Evolutionary conservation across 2,888 invertebrate species (phyloP).

Genomic region (Ectemnius continuus): DNA sequence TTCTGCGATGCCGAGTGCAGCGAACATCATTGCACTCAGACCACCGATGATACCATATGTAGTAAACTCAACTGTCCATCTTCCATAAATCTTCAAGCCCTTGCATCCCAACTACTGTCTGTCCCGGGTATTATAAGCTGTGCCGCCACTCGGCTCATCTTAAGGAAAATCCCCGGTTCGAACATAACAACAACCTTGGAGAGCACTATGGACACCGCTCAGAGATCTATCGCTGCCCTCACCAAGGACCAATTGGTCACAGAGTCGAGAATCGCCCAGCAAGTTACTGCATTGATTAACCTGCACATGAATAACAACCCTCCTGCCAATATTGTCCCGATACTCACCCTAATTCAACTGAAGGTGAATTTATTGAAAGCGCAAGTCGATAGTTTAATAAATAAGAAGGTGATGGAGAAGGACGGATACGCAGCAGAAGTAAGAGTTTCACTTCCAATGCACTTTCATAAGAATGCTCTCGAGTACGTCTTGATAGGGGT

Average conservation of each 20-base stretch:
- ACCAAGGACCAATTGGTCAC: constrained; percentile 69
- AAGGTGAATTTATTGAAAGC: constrained; percentile 72
- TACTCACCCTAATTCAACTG: constrained; percentile 70
- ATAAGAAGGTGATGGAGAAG: constrained; percentile 64
- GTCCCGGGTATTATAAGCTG: constrained; percentile 71
- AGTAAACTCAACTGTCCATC: constrained; percentile 69
- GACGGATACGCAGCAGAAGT: constrained; percentile 64
- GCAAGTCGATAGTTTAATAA: constrained; percentile 66
- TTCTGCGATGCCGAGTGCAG: not conserved
- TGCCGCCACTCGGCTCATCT: constrained; percentile 67
- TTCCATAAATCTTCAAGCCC: constrained; percentile 70
- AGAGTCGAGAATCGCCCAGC: constrained; percentile 68
- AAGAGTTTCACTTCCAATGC: constrained; percentile 4
- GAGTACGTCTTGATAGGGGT: not conserved
- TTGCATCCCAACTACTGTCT: constrained; percentile 71
- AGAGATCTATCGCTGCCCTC: constrained; percentile 57
- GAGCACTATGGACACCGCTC: constrained; percentile 68
- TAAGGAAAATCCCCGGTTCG: constrained; percentile 69
- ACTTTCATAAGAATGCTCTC: not conserved
- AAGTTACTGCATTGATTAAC: constrained; percentile 71
- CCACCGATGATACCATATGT: constrained; percentile 64
- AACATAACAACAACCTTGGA: constrained; percentile 67
- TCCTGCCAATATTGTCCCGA: constrained; percentile 66
- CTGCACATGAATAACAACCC: constrained; percentile 70
- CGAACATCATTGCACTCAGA: constrained; percentile 46